These are phyloP conservation scores for Argentina silus DNA, from an alignment of 2,797 vertebrate genomes.

Conservation along the genomic window DNA sequence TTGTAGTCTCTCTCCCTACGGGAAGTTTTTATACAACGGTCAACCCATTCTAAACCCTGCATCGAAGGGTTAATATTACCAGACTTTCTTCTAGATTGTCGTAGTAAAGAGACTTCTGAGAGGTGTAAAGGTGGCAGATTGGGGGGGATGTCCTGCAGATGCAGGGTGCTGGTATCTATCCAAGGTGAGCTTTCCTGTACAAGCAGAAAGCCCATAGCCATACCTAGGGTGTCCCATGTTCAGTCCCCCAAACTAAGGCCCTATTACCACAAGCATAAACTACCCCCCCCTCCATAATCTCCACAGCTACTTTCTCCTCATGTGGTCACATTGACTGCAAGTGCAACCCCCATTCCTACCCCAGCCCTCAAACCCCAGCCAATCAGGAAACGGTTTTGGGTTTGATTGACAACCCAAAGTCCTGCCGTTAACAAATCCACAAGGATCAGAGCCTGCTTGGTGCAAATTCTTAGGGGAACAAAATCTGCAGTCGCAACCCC, in stretches of 20 bases:
- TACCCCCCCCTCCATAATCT: background rate
- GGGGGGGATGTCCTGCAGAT: background rate
- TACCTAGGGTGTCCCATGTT: background rate
- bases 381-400: background rate
- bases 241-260: background rate
- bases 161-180: background rate
- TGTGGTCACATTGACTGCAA: background rate
- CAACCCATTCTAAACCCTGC: conserved; percentile 14
- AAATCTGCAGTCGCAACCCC: background rate
- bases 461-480: background rate
- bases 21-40: conserved; percentile 13
- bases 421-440: background rate
- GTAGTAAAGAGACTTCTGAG: background rate
- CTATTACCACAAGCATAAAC: background rate
- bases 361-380: background rate
- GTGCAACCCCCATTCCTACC: background rate
- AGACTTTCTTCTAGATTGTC: background rate
- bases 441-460: background rate
- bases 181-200: conserved; percentile 2
- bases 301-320: background rate
- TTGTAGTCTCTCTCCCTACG: conserved; percentile 17
- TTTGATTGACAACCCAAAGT: background rate
- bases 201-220: background rate
- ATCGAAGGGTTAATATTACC: background rate
- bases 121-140: background rate